Evolutionary conservation across 2,113 vertebrate genomes (phyloP).

Genomic region (Notechis scutatus): DNA sequence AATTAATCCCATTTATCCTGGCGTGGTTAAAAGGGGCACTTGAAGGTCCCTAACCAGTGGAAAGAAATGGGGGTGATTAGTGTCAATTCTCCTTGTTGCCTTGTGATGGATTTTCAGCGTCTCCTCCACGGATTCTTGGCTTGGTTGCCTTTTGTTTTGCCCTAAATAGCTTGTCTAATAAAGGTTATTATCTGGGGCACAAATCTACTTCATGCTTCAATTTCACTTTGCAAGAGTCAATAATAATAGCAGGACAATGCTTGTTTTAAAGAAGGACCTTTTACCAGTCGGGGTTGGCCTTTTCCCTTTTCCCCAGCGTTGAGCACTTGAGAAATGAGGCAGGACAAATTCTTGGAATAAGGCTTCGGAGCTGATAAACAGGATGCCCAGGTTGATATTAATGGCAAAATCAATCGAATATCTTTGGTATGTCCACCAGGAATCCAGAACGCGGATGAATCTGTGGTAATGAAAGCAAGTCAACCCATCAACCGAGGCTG

Average conservation of each 20-base stretch:
- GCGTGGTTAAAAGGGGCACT: not conserved
- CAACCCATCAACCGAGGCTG: conserved; percentile 5
- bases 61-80: conserved; percentile 55
- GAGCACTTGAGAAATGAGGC: conserved; percentile 31
- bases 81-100: conserved; percentile 50
- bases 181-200: conserved; percentile 62
- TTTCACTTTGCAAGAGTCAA: conserved; percentile 48
- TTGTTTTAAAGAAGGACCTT: conserved; percentile 56
- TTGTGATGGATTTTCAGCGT: conserved; percentile 44
- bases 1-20: conserved; percentile 22
- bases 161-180: conserved; percentile 69
- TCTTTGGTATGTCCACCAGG: not conserved
- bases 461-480: conserved; percentile 27
- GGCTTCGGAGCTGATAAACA: conserved; percentile 22
- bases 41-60: conserved; percentile 38
- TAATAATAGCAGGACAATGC: conserved; percentile 48
- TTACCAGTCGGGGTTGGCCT: conserved; percentile 24
- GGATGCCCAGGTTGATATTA: conserved; percentile 7
- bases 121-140: conserved; percentile 46
- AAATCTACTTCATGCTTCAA: conserved; percentile 66
- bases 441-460: not conserved
- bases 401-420: conserved; percentile 21
- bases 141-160: conserved; percentile 65
- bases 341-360: conserved; percentile 19
- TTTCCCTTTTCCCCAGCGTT: conserved; percentile 20